Percentiles rank a stretch among this genome's conserved stretches.
These are phyloP conservation scores for Leptinotarsa haldemani DNA, from an alignment of 2,888 invertebrate genomes.

Conservation along the genomic window DNA sequence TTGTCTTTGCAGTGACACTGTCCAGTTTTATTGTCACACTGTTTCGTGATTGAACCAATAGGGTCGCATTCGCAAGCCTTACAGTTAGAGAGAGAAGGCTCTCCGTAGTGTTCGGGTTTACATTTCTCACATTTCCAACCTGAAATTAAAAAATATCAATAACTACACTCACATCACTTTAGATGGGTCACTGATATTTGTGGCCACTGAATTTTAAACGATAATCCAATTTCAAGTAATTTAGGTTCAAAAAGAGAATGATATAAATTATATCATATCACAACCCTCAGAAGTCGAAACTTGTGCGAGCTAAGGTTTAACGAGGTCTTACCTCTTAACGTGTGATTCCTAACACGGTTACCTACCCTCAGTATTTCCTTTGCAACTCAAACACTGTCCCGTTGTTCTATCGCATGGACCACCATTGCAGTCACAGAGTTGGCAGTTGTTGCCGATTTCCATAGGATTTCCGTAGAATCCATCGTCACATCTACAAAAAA, in stretches of 20 bases:
- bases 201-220: too few relatives aligned
- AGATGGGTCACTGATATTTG: too few relatives aligned
- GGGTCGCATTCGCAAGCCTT: slow-evolving; percentile 82
- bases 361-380: slow-evolving; percentile 75
- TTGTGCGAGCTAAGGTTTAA: too few relatives aligned
- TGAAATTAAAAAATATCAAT: slow-evolving; percentile 40
- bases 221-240: too few relatives aligned
- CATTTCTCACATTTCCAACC: slow-evolving; percentile 78
- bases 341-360: not conserved
- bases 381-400: slow-evolving; percentile 89
- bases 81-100: slow-evolving; percentile 74
- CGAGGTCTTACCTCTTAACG: too few relatives aligned
- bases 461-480: slow-evolving; percentile 88
- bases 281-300: too few relatives aligned
- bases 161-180: not conserved
- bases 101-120: slow-evolving; percentile 74
- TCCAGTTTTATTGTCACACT: slow-evolving; percentile 80
- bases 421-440: slow-evolving; percentile 86
- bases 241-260: too few relatives aligned
- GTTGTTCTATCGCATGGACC: slow-evolving; percentile 86
- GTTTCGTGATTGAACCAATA: slow-evolving; percentile 76
- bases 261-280: too few relatives aligned
- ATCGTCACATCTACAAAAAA: slow-evolving; percentile 76
- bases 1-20: slow-evolving; percentile 81
- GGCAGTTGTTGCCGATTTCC: slow-evolving; percentile 77